Percentiles rank a stretch among this genome's conserved stretches.
These are phyloP conservation scores for Microctenopoma stevenorrisi DNA, from an alignment of 2,797 vertebrate species.

Conservation along the genomic window DNA sequence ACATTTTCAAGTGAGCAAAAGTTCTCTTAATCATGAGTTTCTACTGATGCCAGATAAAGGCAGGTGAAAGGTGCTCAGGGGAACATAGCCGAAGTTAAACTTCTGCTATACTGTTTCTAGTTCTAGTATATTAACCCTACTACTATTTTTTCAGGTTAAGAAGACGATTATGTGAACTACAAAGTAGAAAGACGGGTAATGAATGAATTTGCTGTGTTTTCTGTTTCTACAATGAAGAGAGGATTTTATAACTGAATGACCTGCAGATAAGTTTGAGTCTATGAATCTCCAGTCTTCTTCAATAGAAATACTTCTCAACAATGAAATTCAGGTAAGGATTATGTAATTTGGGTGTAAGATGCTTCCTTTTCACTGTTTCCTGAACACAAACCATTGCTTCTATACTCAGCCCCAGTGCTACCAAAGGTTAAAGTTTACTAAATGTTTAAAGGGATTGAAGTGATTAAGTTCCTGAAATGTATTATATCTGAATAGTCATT, in stretches of 20 bases:
- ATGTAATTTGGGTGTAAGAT: neutral
- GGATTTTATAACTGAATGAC: conserved; percentile 14
- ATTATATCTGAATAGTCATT: neutral
- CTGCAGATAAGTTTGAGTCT: neutral
- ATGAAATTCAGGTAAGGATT: conserved; percentile 64
- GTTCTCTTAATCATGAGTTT: conserved; percentile 34
- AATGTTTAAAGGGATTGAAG: neutral
- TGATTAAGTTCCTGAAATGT: neutral
- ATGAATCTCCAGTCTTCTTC: neutral
- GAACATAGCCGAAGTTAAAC: neutral
- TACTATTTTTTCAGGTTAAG: neutral
- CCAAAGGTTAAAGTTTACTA: neutral
- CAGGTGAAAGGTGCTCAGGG: neutral
- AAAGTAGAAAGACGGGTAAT: neutral
- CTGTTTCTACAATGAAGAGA: conserved; percentile 6
- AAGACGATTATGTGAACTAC: neutral
- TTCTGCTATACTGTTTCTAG: neutral
- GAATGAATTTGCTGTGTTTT: conserved; percentile 4
- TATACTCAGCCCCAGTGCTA: neutral
- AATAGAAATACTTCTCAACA: conserved; percentile 25
- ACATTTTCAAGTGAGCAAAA: conserved; percentile 27
- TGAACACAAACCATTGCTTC: neutral
- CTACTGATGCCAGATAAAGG: conserved; percentile 15
- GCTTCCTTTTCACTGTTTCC: neutral
- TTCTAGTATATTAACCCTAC: neutral